Percentiles rank a stretch among this genome's conserved stretches.
phyloP scores from a whole-genome alignment of 2,888 invertebrate species.

The Lasioglossum figueresi region DNA sequence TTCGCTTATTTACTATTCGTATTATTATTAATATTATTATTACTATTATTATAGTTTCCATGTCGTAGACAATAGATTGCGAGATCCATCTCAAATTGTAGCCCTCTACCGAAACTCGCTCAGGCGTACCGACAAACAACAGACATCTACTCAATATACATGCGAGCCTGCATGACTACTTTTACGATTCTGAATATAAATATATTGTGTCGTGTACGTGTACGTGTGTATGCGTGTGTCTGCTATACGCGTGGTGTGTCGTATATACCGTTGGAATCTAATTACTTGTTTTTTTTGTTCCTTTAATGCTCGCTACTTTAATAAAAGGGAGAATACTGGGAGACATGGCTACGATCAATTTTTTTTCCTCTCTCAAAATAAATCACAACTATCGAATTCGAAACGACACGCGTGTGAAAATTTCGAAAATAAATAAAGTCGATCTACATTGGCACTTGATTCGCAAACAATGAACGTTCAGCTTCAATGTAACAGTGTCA shows the following conservation, averaged over 20 bases:
- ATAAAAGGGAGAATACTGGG: conserved; percentile 56
- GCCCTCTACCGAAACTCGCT: conserved; percentile 54
- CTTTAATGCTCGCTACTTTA: conserved; percentile 70
- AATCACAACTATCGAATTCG: neutral
- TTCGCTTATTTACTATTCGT: conserved; percentile 5
- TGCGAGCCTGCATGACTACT: conserved; percentile 66
- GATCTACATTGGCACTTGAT: conserved; percentile 54
- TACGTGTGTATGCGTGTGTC: neutral
- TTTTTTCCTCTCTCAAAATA: neutral
- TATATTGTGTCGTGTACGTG: conserved; percentile 67
- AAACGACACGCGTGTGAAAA: neutral
- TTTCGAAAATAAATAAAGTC: conserved; percentile 29
- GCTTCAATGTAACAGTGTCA: conserved; percentile 6
- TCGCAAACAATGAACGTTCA: conserved; percentile 22
- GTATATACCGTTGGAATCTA: conserved; percentile 71
- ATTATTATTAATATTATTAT: conserved; percentile 19
- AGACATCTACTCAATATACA: conserved; percentile 73
- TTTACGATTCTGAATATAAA: conserved; percentile 77
- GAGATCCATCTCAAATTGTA: conserved; percentile 47
- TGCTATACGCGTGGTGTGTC: conserved; percentile 8
- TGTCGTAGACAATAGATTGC: conserved; percentile 44
- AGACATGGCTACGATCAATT: conserved; percentile 53
- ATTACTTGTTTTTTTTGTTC: conserved; percentile 44
- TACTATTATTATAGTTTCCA: conserved; percentile 29
- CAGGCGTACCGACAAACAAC: conserved; percentile 71